phyloP scores from a whole-genome alignment of 1,140 invertebrate species.

The Asobara japonica region DNA sequence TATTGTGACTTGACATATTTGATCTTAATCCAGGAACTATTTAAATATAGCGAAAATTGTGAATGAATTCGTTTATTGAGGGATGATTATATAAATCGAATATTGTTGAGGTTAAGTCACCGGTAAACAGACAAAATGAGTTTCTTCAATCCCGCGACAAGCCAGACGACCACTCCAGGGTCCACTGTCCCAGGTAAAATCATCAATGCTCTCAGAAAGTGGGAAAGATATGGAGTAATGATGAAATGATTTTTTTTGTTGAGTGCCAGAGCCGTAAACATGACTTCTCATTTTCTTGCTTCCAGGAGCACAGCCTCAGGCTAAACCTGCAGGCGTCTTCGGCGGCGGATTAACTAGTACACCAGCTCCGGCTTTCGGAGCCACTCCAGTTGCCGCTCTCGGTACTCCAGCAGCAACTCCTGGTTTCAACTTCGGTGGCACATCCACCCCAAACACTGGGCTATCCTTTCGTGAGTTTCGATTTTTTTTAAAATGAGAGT shows the following conservation, averaged over 20 bases:
- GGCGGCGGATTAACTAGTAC: conserved; percentile 4
- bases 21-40: background rate
- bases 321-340: conserved; percentile 31
- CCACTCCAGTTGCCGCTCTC: background rate
- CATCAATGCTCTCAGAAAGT: background rate
- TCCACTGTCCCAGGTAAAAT: background rate
- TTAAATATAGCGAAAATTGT: background rate
- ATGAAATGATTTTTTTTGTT: background rate
- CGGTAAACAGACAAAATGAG: background rate
- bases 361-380: conserved; percentile 10
- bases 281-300: conserved; percentile 25
- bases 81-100: background rate
- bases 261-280: no score
- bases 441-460: conserved; percentile 14
- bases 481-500: no score
- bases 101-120: background rate
- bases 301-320: conserved; percentile 13
- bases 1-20: background rate
- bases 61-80: background rate
- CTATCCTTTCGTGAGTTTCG: background rate
- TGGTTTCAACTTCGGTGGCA: conserved; percentile 23
- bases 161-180: background rate
- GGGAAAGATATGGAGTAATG: background rate
- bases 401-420: background rate
- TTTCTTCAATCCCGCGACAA: background rate